A percentile compares a stretch with the other conserved stretches of the same genome.
phyloP scores from a whole-genome alignment of 1,140 invertebrate species.

The Drosophila pseudoananassae region DNA sequence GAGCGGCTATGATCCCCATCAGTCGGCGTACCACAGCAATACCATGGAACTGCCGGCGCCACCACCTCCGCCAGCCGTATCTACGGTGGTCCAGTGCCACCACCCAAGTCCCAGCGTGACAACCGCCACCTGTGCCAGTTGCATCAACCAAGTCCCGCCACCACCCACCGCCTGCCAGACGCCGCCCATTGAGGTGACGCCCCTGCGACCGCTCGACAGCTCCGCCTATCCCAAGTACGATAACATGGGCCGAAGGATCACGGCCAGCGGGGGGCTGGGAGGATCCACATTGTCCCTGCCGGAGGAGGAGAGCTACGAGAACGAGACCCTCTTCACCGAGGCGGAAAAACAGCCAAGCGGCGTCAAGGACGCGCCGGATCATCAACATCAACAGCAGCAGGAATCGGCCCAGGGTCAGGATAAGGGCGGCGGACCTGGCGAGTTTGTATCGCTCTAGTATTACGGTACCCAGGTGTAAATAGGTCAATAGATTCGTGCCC shows the following conservation, averaged over 20 bases:
- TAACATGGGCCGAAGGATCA: constrained; percentile 94
- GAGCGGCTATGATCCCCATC: constrained; percentile 60
- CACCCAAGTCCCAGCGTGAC: constrained; percentile 60
- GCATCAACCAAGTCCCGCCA: constrained; percentile 80
- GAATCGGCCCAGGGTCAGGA: constrained; percentile 41
- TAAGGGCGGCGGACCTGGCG: constrained; percentile 54
- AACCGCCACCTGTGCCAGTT: constrained; percentile 79
- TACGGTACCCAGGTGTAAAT: constrained; percentile 83
- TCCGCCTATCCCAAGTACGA: constrained; percentile 88
- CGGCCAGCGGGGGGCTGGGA: constrained; percentile 88
- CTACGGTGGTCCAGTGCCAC: constrained; percentile 70
- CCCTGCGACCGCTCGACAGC: constrained; percentile 66
- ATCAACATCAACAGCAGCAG: constrained; percentile 27
- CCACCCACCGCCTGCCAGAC: constrained; percentile 77
- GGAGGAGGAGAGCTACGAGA: constrained; percentile 85
- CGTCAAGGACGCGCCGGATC: constrained; percentile 16
- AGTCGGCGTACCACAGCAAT: constrained; percentile 49
- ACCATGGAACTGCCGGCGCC: constrained; percentile 69
- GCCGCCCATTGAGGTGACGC: constrained; percentile 66
- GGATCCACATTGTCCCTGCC: constrained; percentile 92
- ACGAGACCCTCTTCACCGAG: constrained; percentile 77
- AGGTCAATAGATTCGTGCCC: constrained; percentile 63
- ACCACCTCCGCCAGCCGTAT: constrained; percentile 73
- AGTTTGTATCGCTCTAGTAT: constrained; percentile 83
- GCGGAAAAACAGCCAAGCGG: constrained; percentile 47